phyloP scores from a whole-genome alignment of 2,888 invertebrate species.

The Tetragonisca angustula region DNA sequence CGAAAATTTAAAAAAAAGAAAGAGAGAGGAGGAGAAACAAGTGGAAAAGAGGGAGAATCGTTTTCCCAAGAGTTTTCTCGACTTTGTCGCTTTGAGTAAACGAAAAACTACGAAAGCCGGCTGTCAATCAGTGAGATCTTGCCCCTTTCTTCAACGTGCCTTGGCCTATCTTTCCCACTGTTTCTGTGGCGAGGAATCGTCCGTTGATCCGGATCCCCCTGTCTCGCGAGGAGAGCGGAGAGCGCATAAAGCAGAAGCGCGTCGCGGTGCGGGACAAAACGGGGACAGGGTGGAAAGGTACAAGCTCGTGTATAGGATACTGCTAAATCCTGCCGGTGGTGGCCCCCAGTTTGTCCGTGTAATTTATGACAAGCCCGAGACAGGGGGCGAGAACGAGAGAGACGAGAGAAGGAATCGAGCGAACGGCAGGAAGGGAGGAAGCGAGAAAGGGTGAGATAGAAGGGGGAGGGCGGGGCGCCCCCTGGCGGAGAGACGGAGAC shows the following conservation, averaged over 20 bases:
- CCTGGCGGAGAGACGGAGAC: slow-evolving; percentile 52
- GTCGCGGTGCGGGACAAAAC: slow-evolving; percentile 53
- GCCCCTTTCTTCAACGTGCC: not conserved
- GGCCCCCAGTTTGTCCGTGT: slow-evolving; percentile 66
- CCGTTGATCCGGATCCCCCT: slow-evolving; percentile 55
- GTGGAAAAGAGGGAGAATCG: not conserved
- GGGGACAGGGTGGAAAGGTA: slow-evolving; percentile 64
- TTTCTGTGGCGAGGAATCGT: slow-evolving; percentile 26
- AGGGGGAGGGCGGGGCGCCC: slow-evolving; percentile 7
- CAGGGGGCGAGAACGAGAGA: slow-evolving; percentile 20
- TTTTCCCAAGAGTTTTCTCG: not conserved
- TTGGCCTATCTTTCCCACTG: slow-evolving; percentile 28
- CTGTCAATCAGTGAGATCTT: slow-evolving; percentile 15
- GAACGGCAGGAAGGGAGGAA: slow-evolving; percentile 9
- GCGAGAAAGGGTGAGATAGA: slow-evolving; percentile 17
- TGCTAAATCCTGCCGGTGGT: slow-evolving; percentile 73
- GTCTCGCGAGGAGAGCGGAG: slow-evolving; percentile 20
- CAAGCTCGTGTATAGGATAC: slow-evolving; percentile 65
- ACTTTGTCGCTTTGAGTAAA: not conserved
- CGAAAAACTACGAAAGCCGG: not conserved
- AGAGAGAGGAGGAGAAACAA: not conserved
- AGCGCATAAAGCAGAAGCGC: slow-evolving; percentile 44
- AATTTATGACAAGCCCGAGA: slow-evolving; percentile 77
- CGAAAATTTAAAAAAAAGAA: too few relatives aligned
- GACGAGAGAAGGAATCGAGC: not conserved